Conservation (phyloP, 2,113 vertebrate species). For the Misgurnus anguillicaudatus region DNA sequence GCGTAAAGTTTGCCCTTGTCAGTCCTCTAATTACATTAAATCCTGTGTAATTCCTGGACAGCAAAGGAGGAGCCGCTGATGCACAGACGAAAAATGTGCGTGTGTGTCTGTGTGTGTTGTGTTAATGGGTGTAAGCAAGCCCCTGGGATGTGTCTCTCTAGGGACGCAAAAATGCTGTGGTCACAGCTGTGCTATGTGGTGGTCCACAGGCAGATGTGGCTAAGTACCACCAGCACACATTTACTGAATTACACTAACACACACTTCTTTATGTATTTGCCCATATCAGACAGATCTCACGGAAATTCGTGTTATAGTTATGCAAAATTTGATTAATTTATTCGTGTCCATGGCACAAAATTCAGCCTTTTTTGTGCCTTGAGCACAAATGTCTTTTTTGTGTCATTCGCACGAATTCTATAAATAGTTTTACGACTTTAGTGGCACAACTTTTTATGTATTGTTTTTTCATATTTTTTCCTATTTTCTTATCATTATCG, state of each 20-base stretch:
- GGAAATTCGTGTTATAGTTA: no score
- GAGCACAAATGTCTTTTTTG: no score
- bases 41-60: conserved; percentile 64
- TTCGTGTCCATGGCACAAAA: no score
- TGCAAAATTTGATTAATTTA: no score
- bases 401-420: no score
- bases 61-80: conserved; percentile 40
- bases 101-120: conserved; percentile 19
- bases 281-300: no score
- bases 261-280: background rate
- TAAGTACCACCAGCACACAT: conserved; percentile 8
- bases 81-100: conserved; percentile 26
- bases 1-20: conserved; percentile 68
- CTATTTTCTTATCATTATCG: no score
- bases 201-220: conserved; percentile 26
- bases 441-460: no score
- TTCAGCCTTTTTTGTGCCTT: no score
- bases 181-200: conserved; percentile 35
- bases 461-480: no score
- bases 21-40: conserved; percentile 74
- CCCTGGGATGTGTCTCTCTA: conserved; percentile 20
- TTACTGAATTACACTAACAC: background rate
- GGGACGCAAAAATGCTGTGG: conserved; percentile 9
- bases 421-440: no score
- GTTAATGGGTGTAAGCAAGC: conserved; percentile 4